A percentile compares a stretch with the other conserved stretches of the same genome.
Evolutionary conservation across 1,140 invertebrate genomes (phyloP).

Genomic region (Aporrectodea caliginosa): DNA sequence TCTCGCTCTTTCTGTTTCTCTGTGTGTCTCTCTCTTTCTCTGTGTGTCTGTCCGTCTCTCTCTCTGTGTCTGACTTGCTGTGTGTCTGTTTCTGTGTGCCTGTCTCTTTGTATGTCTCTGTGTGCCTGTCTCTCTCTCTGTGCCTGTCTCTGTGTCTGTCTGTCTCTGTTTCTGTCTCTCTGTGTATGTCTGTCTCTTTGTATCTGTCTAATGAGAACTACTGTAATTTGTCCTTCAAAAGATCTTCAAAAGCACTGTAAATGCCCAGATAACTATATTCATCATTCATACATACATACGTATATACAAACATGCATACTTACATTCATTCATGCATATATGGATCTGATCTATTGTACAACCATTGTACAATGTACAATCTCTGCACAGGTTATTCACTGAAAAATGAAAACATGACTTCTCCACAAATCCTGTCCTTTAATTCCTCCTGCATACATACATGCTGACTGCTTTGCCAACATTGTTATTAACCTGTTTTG

Average conservation of each 20-base stretch:
- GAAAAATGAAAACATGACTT: conserved; percentile 75
- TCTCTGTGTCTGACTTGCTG: background rate
- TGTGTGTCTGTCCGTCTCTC: background rate
- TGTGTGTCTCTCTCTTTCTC: background rate
- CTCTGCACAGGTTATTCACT: conserved; percentile 58
- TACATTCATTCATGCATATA: background rate
- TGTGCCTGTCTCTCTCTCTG: background rate
- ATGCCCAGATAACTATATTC: background rate
- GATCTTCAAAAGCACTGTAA: background rate
- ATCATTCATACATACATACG: background rate
- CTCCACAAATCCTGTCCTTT: conserved; percentile 63
- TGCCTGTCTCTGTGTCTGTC: background rate
- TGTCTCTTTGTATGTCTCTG: background rate
- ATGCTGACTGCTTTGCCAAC: conserved; percentile 54
- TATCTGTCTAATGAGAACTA: background rate
- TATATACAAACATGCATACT: background rate
- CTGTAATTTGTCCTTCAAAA: background rate
- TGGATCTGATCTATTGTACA: background rate
- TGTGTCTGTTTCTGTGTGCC: background rate
- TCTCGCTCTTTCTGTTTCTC: background rate
- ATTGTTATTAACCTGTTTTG: background rate
- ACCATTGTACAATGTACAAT: background rate
- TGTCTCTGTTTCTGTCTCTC: background rate
- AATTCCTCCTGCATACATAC: conserved; percentile 65
- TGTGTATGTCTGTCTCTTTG: background rate